Conservation (phyloP, 1,140 invertebrate species). For the Neodiprion fabricii region DNA sequence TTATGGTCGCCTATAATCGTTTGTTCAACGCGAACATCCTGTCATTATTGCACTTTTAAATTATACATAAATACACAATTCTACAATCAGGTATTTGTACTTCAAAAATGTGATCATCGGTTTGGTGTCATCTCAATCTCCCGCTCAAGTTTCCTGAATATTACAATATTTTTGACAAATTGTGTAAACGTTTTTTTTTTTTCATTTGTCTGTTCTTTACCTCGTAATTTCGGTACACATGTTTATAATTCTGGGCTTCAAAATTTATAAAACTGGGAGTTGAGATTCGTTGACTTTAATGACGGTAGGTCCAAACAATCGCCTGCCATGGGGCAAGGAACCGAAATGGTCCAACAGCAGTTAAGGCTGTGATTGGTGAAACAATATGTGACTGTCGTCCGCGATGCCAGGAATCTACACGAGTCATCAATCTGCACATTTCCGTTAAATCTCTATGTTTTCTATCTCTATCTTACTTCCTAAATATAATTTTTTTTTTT, state of each 20-base stretch:
- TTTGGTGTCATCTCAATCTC: too few relatives aligned
- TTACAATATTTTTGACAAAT: too few relatives aligned
- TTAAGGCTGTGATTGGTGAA: constrained; percentile 64
- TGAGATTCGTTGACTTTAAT: constrained; percentile 21
- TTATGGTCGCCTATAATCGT: too few relatives aligned
- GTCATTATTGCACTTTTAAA: too few relatives aligned
- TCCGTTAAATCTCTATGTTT: not conserved
- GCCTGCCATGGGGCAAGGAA: constrained; percentile 62
- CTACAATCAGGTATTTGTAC: too few relatives aligned
- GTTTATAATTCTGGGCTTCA: too few relatives aligned
- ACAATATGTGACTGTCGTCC: constrained; percentile 59
- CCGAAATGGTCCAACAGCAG: constrained; percentile 61
- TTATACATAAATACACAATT: too few relatives aligned
- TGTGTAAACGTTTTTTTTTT: not conserved
- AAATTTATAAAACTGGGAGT: not conserved
- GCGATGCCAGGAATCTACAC: constrained; percentile 43
- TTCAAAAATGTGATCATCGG: too few relatives aligned
- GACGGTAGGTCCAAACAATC: constrained; percentile 65
- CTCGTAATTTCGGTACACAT: not conserved
- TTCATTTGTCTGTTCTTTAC: not conserved
- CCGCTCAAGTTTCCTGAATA: too few relatives aligned
- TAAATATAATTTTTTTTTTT: not conserved
- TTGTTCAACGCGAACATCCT: too few relatives aligned
- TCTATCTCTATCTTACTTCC: too few relatives aligned
- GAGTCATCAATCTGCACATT: not conserved